Conservation (phyloP, 2,888 invertebrate species). For the Parelbella ahira region DNA sequence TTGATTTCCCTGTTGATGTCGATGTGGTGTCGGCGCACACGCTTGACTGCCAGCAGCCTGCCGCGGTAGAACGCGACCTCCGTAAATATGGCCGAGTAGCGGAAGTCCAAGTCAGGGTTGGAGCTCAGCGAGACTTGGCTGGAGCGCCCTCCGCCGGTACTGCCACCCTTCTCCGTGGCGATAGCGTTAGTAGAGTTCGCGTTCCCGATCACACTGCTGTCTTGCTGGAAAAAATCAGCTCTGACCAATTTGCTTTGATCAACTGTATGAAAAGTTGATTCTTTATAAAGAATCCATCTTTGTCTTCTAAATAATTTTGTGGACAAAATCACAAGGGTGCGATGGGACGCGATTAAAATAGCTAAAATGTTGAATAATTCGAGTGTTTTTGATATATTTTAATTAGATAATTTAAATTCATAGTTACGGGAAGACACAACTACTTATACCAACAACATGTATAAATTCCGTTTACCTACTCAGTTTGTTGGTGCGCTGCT, state of each 20-base stretch:
- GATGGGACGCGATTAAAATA: too few relatives aligned
- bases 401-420: too few relatives aligned
- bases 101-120: slow-evolving; percentile 94
- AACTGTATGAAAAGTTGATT: too few relatives aligned
- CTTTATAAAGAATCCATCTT: too few relatives aligned
- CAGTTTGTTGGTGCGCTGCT: slow-evolving; percentile 72
- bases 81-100: slow-evolving; percentile 94
- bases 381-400: too few relatives aligned
- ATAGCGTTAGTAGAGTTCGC: slow-evolving; percentile 91
- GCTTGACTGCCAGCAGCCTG: slow-evolving; percentile 91
- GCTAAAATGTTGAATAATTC: too few relatives aligned
- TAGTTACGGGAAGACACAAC: too few relatives aligned
- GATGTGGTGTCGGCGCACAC: slow-evolving; percentile 90
- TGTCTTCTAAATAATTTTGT: too few relatives aligned
- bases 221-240: slow-evolving; percentile 79
- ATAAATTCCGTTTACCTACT: slow-evolving; percentile 76
- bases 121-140: slow-evolving; percentile 95
- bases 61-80: slow-evolving; percentile 94
- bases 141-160: slow-evolving; percentile 81
- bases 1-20: slow-evolving; percentile 95
- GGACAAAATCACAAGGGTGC: too few relatives aligned
- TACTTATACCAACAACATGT: slow-evolving; percentile 72
- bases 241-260: slow-evolving; percentile 60
- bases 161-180: slow-evolving; percentile 54
- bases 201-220: slow-evolving; percentile 85